Evolutionary conservation across 2,888 invertebrate species (phyloP).

Genomic region (Luperina nickerlii): DNA sequence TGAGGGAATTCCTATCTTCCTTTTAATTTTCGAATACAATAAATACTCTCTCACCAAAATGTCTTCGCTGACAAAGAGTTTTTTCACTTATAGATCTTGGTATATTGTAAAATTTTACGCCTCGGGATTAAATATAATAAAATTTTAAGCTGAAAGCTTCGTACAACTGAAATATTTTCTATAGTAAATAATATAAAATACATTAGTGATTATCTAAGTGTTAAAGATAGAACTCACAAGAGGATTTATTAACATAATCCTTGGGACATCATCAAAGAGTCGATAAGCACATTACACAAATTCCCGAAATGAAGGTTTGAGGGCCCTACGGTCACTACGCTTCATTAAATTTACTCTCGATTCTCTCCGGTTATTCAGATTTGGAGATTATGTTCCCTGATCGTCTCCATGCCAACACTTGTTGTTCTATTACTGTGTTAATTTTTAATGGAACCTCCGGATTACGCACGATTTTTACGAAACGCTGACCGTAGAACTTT

Average conservation of each 20-base stretch:
- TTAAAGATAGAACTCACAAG: constrained; percentile 11
- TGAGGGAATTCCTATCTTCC: constrained; percentile 83
- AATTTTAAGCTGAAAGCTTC: constrained; percentile 40
- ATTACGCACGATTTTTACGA: constrained; percentile 22
- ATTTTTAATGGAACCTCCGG: constrained; percentile 31
- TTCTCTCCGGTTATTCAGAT: constrained; percentile 34
- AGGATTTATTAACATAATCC: constrained; percentile 38
- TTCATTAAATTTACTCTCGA: constrained; percentile 51
- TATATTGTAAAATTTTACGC: constrained; percentile 55
- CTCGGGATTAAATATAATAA: constrained; percentile 39
- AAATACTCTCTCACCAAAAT: constrained; percentile 83
- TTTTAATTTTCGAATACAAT: constrained; percentile 89
- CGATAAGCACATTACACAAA: constrained; percentile 45
- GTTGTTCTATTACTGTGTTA: constrained; percentile 44
- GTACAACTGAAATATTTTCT: constrained; percentile 16
- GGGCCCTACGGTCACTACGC: constrained; percentile 42
- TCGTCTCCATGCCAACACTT: constrained; percentile 52
- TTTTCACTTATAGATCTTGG: constrained; percentile 55
- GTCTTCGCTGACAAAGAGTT: constrained; percentile 75
- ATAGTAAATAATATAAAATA: constrained; percentile 10
- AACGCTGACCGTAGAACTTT: constrained; percentile 32
- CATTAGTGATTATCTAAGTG: constrained; percentile 4
- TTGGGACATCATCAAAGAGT: constrained; percentile 49
- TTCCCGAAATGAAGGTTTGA: constrained; percentile 25
- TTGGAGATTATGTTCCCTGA: constrained; percentile 44